Percentiles rank a stretch among this genome's conserved stretches.
These are phyloP conservation scores for Acanthosoma haemorrhoidale DNA, from an alignment of 2,888 invertebrate species.

Conservation along the genomic window DNA sequence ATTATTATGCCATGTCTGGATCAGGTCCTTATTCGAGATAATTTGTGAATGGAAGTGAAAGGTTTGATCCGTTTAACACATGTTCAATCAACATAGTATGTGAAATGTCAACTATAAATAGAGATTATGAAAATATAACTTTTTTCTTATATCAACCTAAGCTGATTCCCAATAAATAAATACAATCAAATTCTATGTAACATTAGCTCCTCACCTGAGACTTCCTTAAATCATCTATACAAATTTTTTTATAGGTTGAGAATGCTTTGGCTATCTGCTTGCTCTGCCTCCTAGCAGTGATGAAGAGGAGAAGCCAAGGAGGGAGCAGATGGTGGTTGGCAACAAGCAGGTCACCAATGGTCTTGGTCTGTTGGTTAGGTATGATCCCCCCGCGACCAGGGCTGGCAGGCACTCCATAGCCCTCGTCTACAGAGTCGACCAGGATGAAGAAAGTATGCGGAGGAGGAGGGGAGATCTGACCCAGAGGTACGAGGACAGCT, in stretches of 20 bases:
- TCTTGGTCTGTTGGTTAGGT: slow-evolving; percentile 48
- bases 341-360: slow-evolving; percentile 76
- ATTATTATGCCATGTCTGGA: too few species aligned
- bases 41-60: too few species aligned
- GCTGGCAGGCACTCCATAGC: slow-evolving; percentile 41
- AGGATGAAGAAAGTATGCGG: slow-evolving; percentile 77
- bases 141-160: too few species aligned
- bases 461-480: slow-evolving; percentile 85
- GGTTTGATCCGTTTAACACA: too few species aligned
- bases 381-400: slow-evolving; percentile 17
- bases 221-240: slow-evolving; percentile 82
- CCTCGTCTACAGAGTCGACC: slow-evolving; percentile 90
- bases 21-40: too few species aligned
- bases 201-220: slow-evolving; percentile 63
- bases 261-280: slow-evolving; percentile 73
- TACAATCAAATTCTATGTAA: too few species aligned
- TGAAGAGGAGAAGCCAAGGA: slow-evolving; percentile 85
- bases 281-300: slow-evolving; percentile 80
- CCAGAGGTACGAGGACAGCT: slow-evolving; percentile 77
- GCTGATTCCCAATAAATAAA: too few species aligned
- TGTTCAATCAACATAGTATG: too few species aligned
- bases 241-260: slow-evolving; percentile 83
- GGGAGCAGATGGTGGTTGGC: slow-evolving; percentile 88
- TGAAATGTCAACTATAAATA: too few species aligned
- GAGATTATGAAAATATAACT: too few species aligned